Evolutionary conservation across 2,113 vertebrate genomes (phyloP).

Genomic region (Spea multiplicata): DNA sequence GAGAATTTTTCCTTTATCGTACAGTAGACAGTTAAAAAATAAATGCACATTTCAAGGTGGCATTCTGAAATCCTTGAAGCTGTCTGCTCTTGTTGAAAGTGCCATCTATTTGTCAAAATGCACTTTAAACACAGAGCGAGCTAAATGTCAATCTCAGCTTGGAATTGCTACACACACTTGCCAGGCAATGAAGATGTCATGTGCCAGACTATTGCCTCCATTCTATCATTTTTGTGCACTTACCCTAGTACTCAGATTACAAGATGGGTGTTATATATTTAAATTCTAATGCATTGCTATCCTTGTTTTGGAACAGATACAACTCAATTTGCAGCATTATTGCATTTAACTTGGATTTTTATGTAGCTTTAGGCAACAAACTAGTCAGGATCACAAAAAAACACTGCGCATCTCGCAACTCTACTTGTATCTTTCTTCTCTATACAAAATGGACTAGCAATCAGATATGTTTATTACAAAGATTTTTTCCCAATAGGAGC

Average conservation of each 20-base stretch:
- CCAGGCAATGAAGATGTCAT: constrained; percentile 15
- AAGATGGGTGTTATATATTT: not conserved
- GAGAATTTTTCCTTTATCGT: constrained; percentile 18
- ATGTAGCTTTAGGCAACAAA: not conserved
- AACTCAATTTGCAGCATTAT: not conserved
- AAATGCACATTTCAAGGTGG: constrained; percentile 32
- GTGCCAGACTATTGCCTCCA: not conserved
- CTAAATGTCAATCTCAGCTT: constrained; percentile 33
- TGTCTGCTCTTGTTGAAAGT: constrained; percentile 27
- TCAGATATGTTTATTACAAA: no score
- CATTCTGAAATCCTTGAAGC: constrained; percentile 21
- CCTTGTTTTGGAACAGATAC: not conserved
- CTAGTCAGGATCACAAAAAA: not conserved
- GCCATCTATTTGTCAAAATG: constrained; percentile 34
- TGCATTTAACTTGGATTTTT: not conserved
- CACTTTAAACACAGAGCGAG: constrained; percentile 17
- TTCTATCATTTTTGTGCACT: constrained; percentile 8
- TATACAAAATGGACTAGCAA: no score
- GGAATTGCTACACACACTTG: constrained; percentile 20
- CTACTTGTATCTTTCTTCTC: no score
- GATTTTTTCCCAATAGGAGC: no score
- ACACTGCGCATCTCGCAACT: no score
- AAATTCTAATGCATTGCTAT: not conserved
- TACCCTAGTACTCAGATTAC: not conserved
- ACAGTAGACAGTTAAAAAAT: constrained; percentile 30